Evolutionary conservation across 2,888 invertebrate species (phyloP).

Genomic region (Dryobotodes eremita): DNA sequence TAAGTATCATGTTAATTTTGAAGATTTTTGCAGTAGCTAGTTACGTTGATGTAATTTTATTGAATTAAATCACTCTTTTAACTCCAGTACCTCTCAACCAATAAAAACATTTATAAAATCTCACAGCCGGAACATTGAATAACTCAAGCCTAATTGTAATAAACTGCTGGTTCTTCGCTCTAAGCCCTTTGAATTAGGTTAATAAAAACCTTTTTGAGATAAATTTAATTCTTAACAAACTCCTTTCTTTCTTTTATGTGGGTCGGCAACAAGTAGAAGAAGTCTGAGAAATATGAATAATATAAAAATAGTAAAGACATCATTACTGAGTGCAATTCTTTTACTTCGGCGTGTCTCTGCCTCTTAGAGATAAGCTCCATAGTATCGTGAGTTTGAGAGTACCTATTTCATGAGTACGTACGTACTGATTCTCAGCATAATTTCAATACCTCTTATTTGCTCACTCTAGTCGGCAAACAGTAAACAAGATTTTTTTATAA

Average conservation of each 20-base stretch:
- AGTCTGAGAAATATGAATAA: not conserved
- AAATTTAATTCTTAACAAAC: constrained; percentile 53
- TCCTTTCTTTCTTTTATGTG: constrained; percentile 31
- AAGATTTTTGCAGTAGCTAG: too few species aligned
- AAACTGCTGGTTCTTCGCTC: constrained; percentile 52
- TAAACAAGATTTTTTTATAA: not conserved
- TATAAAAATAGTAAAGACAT: not conserved
- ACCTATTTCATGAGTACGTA: not conserved
- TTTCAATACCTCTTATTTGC: not conserved
- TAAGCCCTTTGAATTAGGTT: constrained; percentile 57
- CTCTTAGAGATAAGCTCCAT: not conserved
- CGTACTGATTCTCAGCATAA: not conserved
- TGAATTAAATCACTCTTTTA: constrained; percentile 1
- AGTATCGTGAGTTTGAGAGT: not conserved
- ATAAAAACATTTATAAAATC: constrained; percentile 47
- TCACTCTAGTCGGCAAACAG: not conserved
- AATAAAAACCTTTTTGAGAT: constrained; percentile 58
- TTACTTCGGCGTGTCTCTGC: not conserved
- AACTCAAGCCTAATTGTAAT: constrained; percentile 61
- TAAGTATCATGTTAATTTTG: not conserved
- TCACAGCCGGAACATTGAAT: constrained; percentile 40
- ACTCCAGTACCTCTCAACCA: constrained; percentile 14
- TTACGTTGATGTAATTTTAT: not conserved
- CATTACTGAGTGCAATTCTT: not conserved
- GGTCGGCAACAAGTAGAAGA: constrained; percentile 16